A percentile compares a stretch with the other conserved stretches of the same genome.
Evolutionary conservation across 2,888 invertebrate species (phyloP).

Genomic region (Chelonus formosanus): DNA sequence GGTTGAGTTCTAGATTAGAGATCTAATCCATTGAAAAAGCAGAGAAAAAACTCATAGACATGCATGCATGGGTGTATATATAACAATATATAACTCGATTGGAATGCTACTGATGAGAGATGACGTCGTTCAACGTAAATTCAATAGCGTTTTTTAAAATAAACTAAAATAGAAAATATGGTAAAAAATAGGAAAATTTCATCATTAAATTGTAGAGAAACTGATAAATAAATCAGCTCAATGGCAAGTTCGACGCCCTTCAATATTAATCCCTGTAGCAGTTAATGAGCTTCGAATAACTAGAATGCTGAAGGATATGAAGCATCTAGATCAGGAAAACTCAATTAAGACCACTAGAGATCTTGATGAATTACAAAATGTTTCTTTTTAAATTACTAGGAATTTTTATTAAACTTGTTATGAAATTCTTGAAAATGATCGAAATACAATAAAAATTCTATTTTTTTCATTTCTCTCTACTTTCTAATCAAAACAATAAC

Average conservation of each 20-base stretch:
- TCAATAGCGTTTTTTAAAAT: background rate
- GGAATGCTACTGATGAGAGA: slow-evolving; percentile 7
- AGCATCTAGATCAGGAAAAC: background rate
- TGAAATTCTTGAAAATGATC: too few relatives aligned
- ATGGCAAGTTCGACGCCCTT: slow-evolving; percentile 9
- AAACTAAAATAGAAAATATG: background rate
- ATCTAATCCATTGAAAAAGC: background rate
- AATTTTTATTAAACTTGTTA: too few relatives aligned
- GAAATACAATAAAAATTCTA: too few relatives aligned
- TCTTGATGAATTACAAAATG: too few relatives aligned
- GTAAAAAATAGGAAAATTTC: background rate
- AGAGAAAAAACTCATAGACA: background rate
- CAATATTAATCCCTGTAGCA: slow-evolving; percentile 12
- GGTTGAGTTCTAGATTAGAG: background rate
- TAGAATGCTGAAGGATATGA: background rate
- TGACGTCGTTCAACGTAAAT: slow-evolving; percentile 4
- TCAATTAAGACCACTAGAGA: too few relatives aligned
- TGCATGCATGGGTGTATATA: background rate
- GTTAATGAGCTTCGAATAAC: background rate
- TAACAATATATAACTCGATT: background rate
- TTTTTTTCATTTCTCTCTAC: too few relatives aligned
- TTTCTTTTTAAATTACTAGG: too few relatives aligned
- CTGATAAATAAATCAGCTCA: background rate
- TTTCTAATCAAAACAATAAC: too few relatives aligned
- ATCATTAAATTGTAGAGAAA: background rate